Base-by-base conservation (phyloP, 2,113 vertebrate species). In the Candoia aspera region DNA sequence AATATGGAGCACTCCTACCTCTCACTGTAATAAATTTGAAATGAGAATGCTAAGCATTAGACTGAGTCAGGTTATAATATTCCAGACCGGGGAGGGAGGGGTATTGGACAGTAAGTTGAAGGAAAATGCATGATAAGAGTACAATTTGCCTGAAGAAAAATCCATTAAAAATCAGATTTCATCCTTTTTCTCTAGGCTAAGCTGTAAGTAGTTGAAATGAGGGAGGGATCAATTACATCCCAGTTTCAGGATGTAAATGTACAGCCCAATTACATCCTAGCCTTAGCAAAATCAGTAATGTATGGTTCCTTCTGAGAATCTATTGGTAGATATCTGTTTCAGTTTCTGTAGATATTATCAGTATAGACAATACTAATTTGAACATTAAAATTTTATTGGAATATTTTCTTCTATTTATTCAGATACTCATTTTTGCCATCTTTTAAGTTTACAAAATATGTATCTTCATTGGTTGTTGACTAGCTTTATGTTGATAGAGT, bases 401-500 rank as follows among this genome's bases (percentile, higher is more conserved):
- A 15, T 9, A 62, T 33, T 87, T 87, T 49, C n/a, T 83, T 8
- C 17, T 54, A 6, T 90, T 90, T 87, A 88, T 84, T 54, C 24
- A 84, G 13, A 53, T 17, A 37, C 3, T 91, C 1, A 8, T 62
- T 91, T 87, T 37, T 92, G 46, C 42, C 19, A 46, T 87, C 3
- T 53, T 1, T 12, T 12, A 10, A 11, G 33, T 21, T 53, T 5
- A 84, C n/a, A 84, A 37, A 84, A 88, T 88, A 88, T 53, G 53
- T 6, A 9, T 24, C 33, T 93, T 73, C n/a, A 29, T 46, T 29
- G 73, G 57, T 92, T 46, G 23, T 29, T 33, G 37, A 37, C 57
- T 86, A 57, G 60, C 23, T 86, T 88, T 93, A 86, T 90, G 87
- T n/a, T n/a, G n/a, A n/a, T n/a, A n/a, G n/a, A n/a, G n/a, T n/a